Percentiles rank a stretch among this genome's conserved stretches.
phyloP scores from a whole-genome alignment of 2,113 vertebrate species.

The Alethe castanea region DNA sequence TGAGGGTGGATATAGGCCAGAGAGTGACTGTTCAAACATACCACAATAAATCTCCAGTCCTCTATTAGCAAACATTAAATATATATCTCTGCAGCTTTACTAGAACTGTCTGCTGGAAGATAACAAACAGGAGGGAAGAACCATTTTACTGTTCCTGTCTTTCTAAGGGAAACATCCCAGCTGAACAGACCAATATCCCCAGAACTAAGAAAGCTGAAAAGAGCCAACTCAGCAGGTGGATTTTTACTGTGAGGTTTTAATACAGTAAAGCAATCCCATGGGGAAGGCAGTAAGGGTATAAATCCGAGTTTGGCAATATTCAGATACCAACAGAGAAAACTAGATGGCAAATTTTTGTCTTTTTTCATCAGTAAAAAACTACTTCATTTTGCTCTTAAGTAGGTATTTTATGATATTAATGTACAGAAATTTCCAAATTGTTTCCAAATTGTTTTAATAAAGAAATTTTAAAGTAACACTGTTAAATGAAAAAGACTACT shows the following conservation, averaged over 20 bases:
- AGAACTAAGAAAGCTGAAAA: not conserved
- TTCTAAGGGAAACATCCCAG: not conserved
- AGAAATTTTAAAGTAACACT: slow-evolving; percentile 4
- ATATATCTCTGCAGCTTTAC: not conserved
- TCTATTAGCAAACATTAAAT: not conserved
- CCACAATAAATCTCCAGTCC: not conserved
- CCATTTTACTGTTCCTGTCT: not conserved
- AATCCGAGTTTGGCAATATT: not conserved
- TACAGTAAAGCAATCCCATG: not conserved
- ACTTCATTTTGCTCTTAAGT: not conserved
- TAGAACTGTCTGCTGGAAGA: not conserved
- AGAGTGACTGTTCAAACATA: not conserved
- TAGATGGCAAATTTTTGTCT: not conserved
- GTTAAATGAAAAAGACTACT: slow-evolving; percentile 42
- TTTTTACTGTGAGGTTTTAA: not conserved
- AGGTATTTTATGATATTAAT: not conserved
- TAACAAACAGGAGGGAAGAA: not conserved
- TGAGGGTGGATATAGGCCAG: not conserved
- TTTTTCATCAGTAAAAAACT: not conserved
- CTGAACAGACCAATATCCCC: not conserved
- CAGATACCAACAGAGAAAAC: not conserved
- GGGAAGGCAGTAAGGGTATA: not conserved
- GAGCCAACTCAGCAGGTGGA: not conserved
- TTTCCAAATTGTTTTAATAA: not conserved
- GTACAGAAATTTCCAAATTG: not conserved